Base-by-base conservation (phyloP, 2,113 vertebrate genomes). In the Cyanoramphus novaezelandiae region DNA sequence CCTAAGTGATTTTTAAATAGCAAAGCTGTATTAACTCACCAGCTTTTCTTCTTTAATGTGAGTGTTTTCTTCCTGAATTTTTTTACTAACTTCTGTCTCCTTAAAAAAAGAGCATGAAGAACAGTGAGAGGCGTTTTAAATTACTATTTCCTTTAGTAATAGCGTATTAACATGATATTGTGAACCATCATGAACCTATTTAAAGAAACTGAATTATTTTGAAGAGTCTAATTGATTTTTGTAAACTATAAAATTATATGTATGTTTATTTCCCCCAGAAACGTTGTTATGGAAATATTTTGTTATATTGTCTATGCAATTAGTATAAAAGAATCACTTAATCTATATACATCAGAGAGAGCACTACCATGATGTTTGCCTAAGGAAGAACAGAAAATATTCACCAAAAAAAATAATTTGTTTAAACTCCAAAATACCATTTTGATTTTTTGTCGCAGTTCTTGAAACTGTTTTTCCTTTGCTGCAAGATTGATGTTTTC, bases 1-100 rank as follows among this genome's bases (percentile, higher is more conserved):
- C n/a, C 47, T 33, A 82, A 86, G 33, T 31, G 17, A 76, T 79
- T 91, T 88, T 88, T 43, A 63, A 82, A 65, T 9, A 76, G 37
- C 8, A 13, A 95, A 79, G 17, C 28, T 75, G 4, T 28, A n/a
- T 70, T 59, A 79, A 79, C 91, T 98, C 93, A 99, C 99, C 98
- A 98, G 97, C 79, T 99, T 99, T 95, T 99, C 99, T 97, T 97
- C 97, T 97, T 98, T 98, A 46, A 98, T 92, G 31, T 64, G 68
- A 27, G 17, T 41, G 63, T 98, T 98, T 91, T 99, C 98, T 95
- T 99, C 98, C 88, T 83, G 79, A 29, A 99, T 90, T 84, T 97
- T 99, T 96, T 98, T 98, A 97, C 98, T 99, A 93, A 99, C 91
- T 95, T 98, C 98, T 20, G 88, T 96, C 96, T 99, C 99, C 99